These are phyloP conservation scores for Macaria liturata DNA, from an alignment of 2,888 invertebrate genomes.

Conservation along the genomic window DNA sequence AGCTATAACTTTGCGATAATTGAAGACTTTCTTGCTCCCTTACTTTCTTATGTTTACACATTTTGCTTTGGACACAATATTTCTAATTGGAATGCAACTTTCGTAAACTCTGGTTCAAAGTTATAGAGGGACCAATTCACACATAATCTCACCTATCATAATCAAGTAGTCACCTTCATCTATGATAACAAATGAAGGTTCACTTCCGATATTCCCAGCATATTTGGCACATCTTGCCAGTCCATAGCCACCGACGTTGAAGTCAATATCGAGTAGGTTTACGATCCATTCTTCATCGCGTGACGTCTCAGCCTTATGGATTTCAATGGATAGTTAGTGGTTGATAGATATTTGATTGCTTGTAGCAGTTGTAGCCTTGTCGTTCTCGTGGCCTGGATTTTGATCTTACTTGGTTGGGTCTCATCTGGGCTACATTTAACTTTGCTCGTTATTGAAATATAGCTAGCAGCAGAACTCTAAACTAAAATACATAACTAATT, in stretches of 20 bases:
- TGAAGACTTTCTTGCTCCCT: slow-evolving; percentile 2
- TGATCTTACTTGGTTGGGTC: background rate
- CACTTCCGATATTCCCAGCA: no score
- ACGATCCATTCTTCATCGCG: slow-evolving; percentile 33
- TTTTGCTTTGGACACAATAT: slow-evolving; percentile 26
- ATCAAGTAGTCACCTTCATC: no score
- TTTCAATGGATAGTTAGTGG: slow-evolving; percentile 7
- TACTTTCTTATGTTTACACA: slow-evolving; percentile 7
- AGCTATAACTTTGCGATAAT: slow-evolving; percentile 14
- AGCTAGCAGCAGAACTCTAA: no score
- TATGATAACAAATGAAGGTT: no score
- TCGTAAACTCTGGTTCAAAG: no score
- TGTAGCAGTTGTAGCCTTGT: slow-evolving; percentile 3
- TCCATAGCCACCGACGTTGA: no score
- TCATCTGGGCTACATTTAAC: no score
- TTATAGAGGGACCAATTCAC: no score
- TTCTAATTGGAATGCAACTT: slow-evolving; percentile 3
- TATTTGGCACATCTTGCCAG: no score
- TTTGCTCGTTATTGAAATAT: no score
- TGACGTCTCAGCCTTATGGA: slow-evolving; percentile 20
- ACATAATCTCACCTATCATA: no score
- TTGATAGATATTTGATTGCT: slow-evolving; percentile 2
- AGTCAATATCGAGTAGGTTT: slow-evolving; percentile 10
- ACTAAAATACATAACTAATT: no score
- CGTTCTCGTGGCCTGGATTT: background rate